These are phyloP conservation scores for Muscicapa striata DNA, from an alignment of 2,797 vertebrate genomes.

Conservation along the genomic window DNA sequence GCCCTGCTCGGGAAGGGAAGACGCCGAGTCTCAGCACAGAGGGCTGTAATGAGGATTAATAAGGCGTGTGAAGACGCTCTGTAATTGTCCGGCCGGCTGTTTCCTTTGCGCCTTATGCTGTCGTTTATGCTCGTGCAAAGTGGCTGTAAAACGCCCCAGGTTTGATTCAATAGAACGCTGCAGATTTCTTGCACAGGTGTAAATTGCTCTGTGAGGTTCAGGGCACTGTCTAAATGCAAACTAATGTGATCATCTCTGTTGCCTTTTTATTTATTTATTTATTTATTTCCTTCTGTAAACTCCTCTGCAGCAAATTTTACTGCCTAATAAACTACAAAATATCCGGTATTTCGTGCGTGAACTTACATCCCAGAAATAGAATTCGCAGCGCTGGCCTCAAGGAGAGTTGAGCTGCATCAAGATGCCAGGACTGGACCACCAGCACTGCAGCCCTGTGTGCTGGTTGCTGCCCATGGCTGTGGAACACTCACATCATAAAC, in stretches of 20 bases:
- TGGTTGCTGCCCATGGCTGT: neutral
- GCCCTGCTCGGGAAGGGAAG: neutral
- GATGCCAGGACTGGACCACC: neutral
- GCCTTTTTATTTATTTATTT: neutral
- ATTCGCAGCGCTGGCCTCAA: neutral
- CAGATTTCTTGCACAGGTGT: constrained; percentile 34
- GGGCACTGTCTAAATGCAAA: constrained; percentile 3
- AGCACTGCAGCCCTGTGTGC: neutral
- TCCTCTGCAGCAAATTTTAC: neutral
- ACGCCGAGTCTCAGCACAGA: constrained; percentile 27
- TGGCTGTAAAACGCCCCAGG: constrained; percentile 58
- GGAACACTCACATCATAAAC: neutral
- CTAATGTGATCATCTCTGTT: neutral
- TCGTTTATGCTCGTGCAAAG: constrained; percentile 53
- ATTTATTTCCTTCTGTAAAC: neutral
- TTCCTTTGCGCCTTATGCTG: constrained; percentile 69
- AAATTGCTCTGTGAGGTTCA: constrained; percentile 51
- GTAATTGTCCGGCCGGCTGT: constrained; percentile 63
- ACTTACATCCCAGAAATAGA: neutral
- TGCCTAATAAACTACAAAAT: neutral
- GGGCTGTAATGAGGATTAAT: constrained; percentile 70
- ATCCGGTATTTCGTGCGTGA: neutral
- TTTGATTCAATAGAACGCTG: constrained; percentile 10
- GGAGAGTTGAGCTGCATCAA: neutral
- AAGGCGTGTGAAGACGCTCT: constrained; percentile 58